Evolutionary conservation across 2,888 invertebrate genomes (phyloP).

Genomic region (Gastracanthus pulcherrimus): DNA sequence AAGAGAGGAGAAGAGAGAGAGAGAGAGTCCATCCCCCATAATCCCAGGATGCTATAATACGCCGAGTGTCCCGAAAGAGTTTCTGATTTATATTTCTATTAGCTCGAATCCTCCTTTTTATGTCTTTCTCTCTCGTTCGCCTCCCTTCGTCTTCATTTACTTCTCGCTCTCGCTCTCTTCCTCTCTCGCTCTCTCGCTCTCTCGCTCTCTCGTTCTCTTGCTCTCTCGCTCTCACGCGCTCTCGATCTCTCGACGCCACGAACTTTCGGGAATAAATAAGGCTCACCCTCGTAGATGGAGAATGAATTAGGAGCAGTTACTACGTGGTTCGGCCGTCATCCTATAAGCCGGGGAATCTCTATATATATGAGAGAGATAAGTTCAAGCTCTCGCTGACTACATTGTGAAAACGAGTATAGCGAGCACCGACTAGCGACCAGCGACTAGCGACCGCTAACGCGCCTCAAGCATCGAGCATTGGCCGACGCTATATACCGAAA

Average conservation of each 20-base stretch:
- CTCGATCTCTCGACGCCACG: not conserved
- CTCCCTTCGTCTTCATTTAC: constrained; percentile 8
- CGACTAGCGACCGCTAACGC: not conserved
- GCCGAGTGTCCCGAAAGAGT: constrained; percentile 50
- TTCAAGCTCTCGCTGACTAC: constrained; percentile 20
- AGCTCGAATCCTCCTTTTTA: not conserved
- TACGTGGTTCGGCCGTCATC: constrained; percentile 7
- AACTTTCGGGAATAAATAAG: constrained; percentile 29
- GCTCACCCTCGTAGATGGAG: not conserved
- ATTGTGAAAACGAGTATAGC: too few relatives aligned
- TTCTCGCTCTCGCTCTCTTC: not conserved
- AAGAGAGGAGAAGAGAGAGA: too few relatives aligned
- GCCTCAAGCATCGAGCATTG: not conserved
- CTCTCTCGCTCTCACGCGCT: too few relatives aligned
- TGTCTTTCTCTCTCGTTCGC: not conserved
- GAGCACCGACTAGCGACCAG: too few relatives aligned
- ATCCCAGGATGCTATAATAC: too few relatives aligned
- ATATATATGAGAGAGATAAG: constrained; percentile 13
- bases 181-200: too few relatives aligned
- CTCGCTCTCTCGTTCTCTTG: too few relatives aligned
- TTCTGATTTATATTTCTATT: constrained; percentile 61
- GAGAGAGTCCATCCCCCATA: too few relatives aligned
- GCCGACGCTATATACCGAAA: not conserved
- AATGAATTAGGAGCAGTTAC: constrained; percentile 41
- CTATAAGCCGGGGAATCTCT: constrained; percentile 4